Evolutionary conservation across 2,888 invertebrate genomes (phyloP).

Genomic region (Dryadula phaetusa): DNA sequence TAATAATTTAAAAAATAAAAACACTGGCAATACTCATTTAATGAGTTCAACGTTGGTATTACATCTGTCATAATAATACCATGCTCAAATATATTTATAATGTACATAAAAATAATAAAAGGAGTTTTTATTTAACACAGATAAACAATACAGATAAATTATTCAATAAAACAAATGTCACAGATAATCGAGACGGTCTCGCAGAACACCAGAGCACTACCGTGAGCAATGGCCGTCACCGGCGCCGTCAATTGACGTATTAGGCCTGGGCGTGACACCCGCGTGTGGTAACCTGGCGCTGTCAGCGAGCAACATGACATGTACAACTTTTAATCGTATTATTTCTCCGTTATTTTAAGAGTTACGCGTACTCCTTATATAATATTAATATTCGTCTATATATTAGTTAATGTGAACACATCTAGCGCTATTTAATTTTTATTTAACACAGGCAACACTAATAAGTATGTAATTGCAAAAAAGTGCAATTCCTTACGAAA

Average conservation of each 20-base stretch:
- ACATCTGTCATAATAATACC: background rate
- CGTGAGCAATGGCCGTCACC: conserved; percentile 80
- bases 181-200: conserved; percentile 45
- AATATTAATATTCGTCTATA: background rate
- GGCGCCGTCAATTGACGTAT: conserved; percentile 83
- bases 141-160: conserved; percentile 13
- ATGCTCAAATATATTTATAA: background rate
- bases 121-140: background rate
- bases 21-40: conserved; percentile 5
- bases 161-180: conserved; percentile 6
- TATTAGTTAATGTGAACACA: background rate
- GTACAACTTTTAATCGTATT: background rate
- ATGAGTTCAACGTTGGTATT: conserved; percentile 1
- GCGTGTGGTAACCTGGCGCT: conserved; percentile 34
- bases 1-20: background rate
- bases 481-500: background rate
- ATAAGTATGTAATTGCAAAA: background rate
- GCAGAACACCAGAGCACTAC: conserved; percentile 62
- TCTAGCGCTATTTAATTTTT: background rate
- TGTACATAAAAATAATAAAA: background rate
- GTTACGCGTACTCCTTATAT: background rate
- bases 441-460: background rate
- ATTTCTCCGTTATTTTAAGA: background rate
- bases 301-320: conserved; percentile 3
- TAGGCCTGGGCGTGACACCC: conserved; percentile 74